Base-by-base conservation (phyloP, 2,888 invertebrate species). In the Tachina grossa region DNA sequence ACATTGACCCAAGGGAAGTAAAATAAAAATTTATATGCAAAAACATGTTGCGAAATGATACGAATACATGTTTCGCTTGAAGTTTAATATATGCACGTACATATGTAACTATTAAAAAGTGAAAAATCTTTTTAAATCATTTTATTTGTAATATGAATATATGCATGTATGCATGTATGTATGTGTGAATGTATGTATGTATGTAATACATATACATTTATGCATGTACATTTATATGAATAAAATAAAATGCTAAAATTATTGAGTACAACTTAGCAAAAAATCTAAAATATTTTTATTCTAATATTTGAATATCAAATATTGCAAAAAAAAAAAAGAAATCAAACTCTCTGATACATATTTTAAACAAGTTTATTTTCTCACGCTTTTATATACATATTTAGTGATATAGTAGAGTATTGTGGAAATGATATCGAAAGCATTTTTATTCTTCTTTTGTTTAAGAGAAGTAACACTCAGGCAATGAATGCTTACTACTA, bases 21-120 rank as follows among this genome's bases (percentile, higher is more conserved):
- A 82, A 85, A 68, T 69, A 43, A 65, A 72, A 74, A 82, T 85
- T 82, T 85, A 69, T 78, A 75, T 85, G 84, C 68, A 53, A 77
- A 81, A 84, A 81, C 72, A 84, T 78, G 77, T 68, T 85, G 74
- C 19, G 74, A 74, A 74, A 69, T 81, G 61, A 84, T 77, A 81
- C 80, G 72, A 76, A 80, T 80, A 45, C 66, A 71, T 76, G 59
- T 76, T 49, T 51, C 68, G 9, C 53, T 59, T 61, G 16, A 11
- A 79, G 61, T 75, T 79, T 55, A 81, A 81, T 75, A 41, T 53
- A 53, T 75, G 57, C 74, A 81, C 74, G 81, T 81, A 81, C 74
- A 74, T 81, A 59, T 75, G 45, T 55, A 76, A 76, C 69, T 63
- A 76, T 77, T 83, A 51, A 76, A 77, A 83, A 83, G 71, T 71